Conservation (phyloP, 2,113 vertebrate genomes). For the Peromyscus leucopus region DNA sequence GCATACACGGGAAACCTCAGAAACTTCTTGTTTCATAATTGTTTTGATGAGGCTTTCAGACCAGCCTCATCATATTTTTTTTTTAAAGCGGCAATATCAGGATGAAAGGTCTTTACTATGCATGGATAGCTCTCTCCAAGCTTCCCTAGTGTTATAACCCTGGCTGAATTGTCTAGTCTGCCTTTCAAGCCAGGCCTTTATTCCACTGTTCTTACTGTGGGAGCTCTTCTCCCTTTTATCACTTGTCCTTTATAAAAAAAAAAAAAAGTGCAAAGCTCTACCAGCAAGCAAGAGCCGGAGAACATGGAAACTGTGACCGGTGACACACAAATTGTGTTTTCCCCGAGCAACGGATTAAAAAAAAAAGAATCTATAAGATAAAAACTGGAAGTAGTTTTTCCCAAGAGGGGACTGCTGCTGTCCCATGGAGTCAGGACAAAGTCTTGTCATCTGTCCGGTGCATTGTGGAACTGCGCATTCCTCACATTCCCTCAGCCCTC, state of each 20-base stretch:
- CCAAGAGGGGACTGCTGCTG: not conserved
- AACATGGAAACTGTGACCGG: not conserved
- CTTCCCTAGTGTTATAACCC: not conserved
- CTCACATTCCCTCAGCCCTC: not conserved
- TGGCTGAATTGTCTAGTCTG: not conserved
- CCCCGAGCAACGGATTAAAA: not conserved
- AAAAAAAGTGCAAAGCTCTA: not conserved
- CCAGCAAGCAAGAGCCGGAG: not conserved
- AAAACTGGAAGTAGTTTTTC: conserved; percentile 47
- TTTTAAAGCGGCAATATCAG: not conserved
- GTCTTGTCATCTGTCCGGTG: not conserved
- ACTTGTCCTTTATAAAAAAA: not conserved
- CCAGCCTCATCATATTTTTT: no score
- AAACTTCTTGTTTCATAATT: not conserved
- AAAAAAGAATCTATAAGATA: not conserved
- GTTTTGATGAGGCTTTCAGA: not conserved
- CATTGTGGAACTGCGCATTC: conserved; percentile 14
- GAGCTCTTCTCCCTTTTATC: not conserved
- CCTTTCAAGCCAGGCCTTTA: not conserved
- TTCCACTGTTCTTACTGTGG: not conserved
- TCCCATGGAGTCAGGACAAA: not conserved
- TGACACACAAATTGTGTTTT: not conserved
- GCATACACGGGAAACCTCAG: not conserved
- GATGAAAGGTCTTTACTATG: not conserved
- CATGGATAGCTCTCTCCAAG: not conserved